Evolutionary conservation across 2,888 invertebrate genomes (phyloP).

Genomic region (Tipula vernalis): DNA sequence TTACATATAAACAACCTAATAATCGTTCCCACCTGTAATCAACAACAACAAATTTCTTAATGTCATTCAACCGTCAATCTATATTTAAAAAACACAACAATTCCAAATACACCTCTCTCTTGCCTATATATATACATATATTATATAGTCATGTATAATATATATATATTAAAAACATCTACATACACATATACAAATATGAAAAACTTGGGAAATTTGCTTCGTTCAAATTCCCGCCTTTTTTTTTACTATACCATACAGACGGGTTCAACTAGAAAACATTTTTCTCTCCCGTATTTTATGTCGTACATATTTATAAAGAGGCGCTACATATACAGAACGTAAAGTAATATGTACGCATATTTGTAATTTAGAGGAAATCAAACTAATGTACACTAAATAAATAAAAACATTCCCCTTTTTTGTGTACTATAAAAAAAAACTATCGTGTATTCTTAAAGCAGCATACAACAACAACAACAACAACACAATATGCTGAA

Average conservation of each 20-base stretch:
- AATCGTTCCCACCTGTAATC: constrained; percentile 4
- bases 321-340: not conserved
- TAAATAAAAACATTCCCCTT: not conserved
- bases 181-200: not conserved
- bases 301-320: not conserved
- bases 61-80: not conserved
- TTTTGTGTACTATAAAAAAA: not conserved
- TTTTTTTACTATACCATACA: not conserved
- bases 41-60: not conserved
- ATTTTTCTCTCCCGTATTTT: not conserved
- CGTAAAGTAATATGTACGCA: not conserved
- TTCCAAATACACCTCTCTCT: not conserved
- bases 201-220: not conserved
- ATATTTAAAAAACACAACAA: not conserved
- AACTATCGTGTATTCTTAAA: not conserved
- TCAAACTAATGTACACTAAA: not conserved
- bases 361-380: not conserved
- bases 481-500: not conserved
- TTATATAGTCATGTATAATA: not conserved
- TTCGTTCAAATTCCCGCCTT: not conserved
- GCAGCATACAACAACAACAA: not conserved
- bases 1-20: not conserved
- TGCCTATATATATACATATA: not conserved
- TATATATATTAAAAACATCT: not conserved
- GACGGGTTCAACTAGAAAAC: not conserved